phyloP scores from a whole-genome alignment of 2,888 invertebrate species.

The Griposia aprilina region DNA sequence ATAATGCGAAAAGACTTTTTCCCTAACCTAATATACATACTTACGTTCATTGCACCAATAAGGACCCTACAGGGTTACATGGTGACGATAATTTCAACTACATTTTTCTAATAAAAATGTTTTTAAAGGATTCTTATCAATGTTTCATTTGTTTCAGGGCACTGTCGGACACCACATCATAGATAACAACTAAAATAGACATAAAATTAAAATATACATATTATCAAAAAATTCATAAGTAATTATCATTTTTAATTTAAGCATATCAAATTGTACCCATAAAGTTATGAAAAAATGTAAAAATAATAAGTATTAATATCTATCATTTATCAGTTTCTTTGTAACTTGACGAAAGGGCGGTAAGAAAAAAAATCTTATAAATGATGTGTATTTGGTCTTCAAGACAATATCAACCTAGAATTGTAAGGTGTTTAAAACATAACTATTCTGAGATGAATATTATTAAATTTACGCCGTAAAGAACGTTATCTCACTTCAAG shows the following conservation, averaged over 20 bases:
- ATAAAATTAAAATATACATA: conserved; percentile 50
- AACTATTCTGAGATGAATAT: background rate
- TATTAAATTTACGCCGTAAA: background rate
- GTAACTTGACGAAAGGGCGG: background rate
- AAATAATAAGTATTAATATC: conserved; percentile 31
- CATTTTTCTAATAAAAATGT: background rate
- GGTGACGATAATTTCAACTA: background rate
- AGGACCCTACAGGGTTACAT: background rate
- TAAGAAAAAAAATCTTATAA: background rate
- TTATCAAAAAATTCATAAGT: conserved; percentile 57
- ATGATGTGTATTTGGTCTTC: conserved; percentile 28
- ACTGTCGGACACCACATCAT: conserved; percentile 87
- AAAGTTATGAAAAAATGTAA: conserved; percentile 34
- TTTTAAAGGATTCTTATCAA: background rate
- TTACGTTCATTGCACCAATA: no score
- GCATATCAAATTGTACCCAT: conserved; percentile 72
- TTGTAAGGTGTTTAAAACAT: conserved; percentile 13
- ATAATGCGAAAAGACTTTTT: no score
- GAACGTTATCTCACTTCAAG: background rate
- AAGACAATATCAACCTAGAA: conserved; percentile 56
- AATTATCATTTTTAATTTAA: conserved; percentile 68
- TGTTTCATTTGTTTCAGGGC: conserved; percentile 79
- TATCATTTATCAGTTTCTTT: conserved; percentile 16
- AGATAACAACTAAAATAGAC: conserved; percentile 80
- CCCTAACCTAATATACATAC: no score